Evolutionary conservation across 2,888 invertebrate genomes (phyloP).

Genomic region (Orchestes rusci): DNA sequence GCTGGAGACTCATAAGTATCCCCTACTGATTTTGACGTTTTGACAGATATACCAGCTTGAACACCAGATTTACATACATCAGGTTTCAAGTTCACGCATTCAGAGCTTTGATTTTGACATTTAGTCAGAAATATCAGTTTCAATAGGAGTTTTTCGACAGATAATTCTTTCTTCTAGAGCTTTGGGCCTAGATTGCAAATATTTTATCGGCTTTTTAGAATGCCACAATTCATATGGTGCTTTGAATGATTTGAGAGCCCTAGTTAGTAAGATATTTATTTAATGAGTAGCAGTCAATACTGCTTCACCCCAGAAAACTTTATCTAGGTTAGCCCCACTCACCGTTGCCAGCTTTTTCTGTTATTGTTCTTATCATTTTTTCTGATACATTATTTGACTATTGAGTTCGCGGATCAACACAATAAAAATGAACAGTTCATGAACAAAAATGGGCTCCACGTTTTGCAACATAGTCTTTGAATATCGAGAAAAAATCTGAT

Average conservation of each 20-base stretch:
- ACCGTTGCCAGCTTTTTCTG: constrained; percentile 18
- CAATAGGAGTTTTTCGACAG: constrained; percentile 5
- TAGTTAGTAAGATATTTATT: constrained; percentile 35
- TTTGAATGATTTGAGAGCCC: constrained; percentile 33
- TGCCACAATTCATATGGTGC: constrained; percentile 39
- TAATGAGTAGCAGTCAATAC: constrained; percentile 36
- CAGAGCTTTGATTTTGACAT: constrained; percentile 2
- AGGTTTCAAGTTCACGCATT: constrained; percentile 1
- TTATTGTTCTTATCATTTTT: constrained; percentile 33
- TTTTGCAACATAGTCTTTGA: constrained; percentile 16
- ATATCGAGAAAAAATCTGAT: constrained; percentile 13
- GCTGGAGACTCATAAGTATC: constrained; percentile 16
- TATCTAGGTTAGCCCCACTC: constrained; percentile 11
- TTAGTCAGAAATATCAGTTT: constrained; percentile 2
- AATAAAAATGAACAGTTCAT: constrained; percentile 32
- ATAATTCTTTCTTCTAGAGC: background rate
- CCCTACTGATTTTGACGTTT: constrained; percentile 12
- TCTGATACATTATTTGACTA: constrained; percentile 35
- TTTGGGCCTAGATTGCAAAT: constrained; percentile 5
- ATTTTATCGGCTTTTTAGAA: constrained; percentile 30
- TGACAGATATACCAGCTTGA: constrained; percentile 13
- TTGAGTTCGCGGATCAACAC: constrained; percentile 33
- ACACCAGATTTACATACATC: constrained; percentile 4
- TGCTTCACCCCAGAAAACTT: constrained; percentile 23
- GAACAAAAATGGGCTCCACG: constrained; percentile 21